Evolutionary conservation across 2,113 vertebrate genomes (phyloP).

Genomic region (Nannospalax galili): DNA sequence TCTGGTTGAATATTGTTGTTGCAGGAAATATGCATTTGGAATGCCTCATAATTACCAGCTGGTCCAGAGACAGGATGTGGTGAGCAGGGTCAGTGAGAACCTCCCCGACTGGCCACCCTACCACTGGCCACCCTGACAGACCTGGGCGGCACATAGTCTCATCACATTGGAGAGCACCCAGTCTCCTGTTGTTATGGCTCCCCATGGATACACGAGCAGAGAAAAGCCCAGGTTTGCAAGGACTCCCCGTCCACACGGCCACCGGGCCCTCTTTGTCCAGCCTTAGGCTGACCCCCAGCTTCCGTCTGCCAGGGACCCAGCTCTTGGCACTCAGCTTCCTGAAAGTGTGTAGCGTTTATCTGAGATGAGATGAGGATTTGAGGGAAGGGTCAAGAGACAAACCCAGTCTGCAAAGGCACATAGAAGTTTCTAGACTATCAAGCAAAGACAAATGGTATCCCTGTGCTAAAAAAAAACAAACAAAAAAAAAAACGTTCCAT

Average conservation of each 20-base stretch:
- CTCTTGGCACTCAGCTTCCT: neutral
- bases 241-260: too few species aligned
- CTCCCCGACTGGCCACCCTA: too few species aligned
- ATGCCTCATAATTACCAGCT: neutral
- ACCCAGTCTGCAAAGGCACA: neutral
- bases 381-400: neutral
- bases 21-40: constrained; percentile 52
- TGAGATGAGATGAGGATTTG: neutral
- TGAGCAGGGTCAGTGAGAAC: neutral
- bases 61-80: neutral
- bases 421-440: neutral
- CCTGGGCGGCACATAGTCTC: neutral
- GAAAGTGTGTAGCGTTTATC: neutral
- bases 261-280: too few species aligned
- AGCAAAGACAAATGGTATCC: neutral
- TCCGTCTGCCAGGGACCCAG: neutral
- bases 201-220: rapidly evolving
- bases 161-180: rapidly evolving
- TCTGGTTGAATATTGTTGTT: neutral
- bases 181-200: rapidly evolving
- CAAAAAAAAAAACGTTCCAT: too few species aligned
- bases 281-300: neutral
- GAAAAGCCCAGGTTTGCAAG: neutral
- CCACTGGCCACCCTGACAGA: too few species aligned
- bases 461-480: too few species aligned